Evolutionary conservation across 2,888 invertebrate species (phyloP), one percentile per base, ranked within the genome.

Genomic region (Hirtodrosophila duncani): DNA sequence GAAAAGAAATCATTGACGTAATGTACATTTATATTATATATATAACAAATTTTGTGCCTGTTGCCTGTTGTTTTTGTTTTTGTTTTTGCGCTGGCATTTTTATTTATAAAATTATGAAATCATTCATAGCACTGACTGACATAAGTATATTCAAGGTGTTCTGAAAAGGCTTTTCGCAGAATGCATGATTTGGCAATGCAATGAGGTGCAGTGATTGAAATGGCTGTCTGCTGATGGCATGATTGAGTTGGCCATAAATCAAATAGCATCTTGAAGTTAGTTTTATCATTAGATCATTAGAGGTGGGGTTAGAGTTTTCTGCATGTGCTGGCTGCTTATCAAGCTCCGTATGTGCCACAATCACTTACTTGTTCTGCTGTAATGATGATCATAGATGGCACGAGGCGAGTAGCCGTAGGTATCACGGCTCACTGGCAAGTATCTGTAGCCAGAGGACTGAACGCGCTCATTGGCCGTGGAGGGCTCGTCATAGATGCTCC

Each of bases 391-490:
- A 87, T 93, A 94, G 90, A 95, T 93, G 86, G 93, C 89, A 88
- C 95, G 91, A 79, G 95, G 95, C 78, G 94, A 93, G 88, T 95
- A 95, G 66, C 95, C 95, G 89, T 95, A 95, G 84, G 91, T 92
- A 87, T 95, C 95, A 85, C 95, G 92, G 89, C 95, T 95, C 81
- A 96, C 93, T 77, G 95, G 95, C 88, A 94, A 90, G 89, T 95
- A 95, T 88, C 95, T 93, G 91, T 95, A 95, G 83, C 95, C 95
- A 85, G 94, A 93, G 50, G 93, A 92, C 85, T 92, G 90, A 89
- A 96, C 94, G 88, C 95, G 92, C 87, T 94, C 94, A 71, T 92
- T 91, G 69, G 94, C 93, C 83, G 89, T 92, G 62, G 91, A 87
- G 74, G 95, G 94, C 87, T 94, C 94, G 86, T 95, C 94, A 88